Conservation (phyloP, 2,113 vertebrate species). For the Tragelaphus buxtoni region DNA sequence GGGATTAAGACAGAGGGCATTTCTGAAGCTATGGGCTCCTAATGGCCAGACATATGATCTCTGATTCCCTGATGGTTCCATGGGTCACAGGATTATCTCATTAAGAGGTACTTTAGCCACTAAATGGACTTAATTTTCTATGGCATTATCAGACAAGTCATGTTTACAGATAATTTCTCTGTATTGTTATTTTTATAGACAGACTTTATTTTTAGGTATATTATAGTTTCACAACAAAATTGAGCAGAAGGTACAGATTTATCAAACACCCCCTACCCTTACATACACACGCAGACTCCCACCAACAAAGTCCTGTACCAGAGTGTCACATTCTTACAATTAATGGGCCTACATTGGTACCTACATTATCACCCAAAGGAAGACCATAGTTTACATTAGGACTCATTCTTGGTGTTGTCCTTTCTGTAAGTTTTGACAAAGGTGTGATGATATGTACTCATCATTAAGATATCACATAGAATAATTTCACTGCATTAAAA, state of each 20-base stretch:
- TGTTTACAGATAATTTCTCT: background rate
- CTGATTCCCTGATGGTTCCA: background rate
- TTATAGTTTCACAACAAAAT: background rate
- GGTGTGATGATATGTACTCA: background rate
- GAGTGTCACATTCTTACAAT: background rate
- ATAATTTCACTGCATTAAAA: background rate
- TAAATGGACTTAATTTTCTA: background rate
- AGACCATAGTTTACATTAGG: background rate
- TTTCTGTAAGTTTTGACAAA: background rate
- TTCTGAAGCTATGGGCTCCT: background rate
- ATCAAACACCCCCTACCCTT: accelerated
- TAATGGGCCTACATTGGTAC: background rate
- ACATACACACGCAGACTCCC: background rate
- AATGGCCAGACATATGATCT: background rate
- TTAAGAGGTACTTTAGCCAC: background rate
- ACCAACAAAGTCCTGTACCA: background rate
- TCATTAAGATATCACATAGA: background rate
- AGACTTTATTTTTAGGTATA: background rate
- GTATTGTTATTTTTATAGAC: background rate
- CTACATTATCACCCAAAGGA: background rate
- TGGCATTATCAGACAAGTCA: background rate
- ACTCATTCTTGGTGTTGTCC: background rate
- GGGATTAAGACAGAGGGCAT: background rate
- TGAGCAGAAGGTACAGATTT: background rate
- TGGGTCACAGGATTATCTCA: background rate